Percentiles rank a stretch among this genome's conserved stretches.
Evolutionary conservation across 2,888 invertebrate genomes (phyloP).

Genomic region (Parnassius orleans): DNA sequence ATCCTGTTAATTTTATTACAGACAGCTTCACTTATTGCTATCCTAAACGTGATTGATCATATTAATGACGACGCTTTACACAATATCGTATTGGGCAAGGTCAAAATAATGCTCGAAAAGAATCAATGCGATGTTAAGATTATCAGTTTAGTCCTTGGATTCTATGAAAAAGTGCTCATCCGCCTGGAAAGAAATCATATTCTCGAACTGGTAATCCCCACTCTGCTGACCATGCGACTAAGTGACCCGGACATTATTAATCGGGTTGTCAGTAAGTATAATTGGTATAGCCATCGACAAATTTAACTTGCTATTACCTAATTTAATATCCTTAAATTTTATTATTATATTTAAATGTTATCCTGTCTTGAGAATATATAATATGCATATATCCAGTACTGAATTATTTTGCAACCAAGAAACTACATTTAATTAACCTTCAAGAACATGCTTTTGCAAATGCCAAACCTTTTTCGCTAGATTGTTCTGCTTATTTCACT

Average conservation of each 20-base stretch:
- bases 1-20: conserved; percentile 53
- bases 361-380: too few species aligned
- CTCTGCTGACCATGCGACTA: conserved; percentile 91
- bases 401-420: too few species aligned
- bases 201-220: conserved; percentile 93
- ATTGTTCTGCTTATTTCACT: too few species aligned
- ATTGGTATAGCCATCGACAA: conserved; percentile 1
- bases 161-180: conserved; percentile 90
- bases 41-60: conserved; percentile 91
- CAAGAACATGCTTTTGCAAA: too few species aligned
- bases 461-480: too few species aligned
- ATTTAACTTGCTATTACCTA: not conserved
- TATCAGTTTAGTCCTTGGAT: conserved; percentile 88
- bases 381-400: too few species aligned
- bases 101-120: conserved; percentile 89
- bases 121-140: conserved; percentile 90
- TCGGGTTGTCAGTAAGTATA: conserved; percentile 95
- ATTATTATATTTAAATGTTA: too few species aligned
- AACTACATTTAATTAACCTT: too few species aligned
- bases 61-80: conserved; percentile 91
- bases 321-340: too few species aligned
- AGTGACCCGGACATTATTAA: conserved; percentile 94
- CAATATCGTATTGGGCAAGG: conserved; percentile 90
- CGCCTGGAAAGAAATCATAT: conserved; percentile 93
- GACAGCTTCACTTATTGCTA: conserved; percentile 94